phyloP scores from a whole-genome alignment of 2,113 vertebrate genomes.

The Vanacampus margaritifer region DNA sequence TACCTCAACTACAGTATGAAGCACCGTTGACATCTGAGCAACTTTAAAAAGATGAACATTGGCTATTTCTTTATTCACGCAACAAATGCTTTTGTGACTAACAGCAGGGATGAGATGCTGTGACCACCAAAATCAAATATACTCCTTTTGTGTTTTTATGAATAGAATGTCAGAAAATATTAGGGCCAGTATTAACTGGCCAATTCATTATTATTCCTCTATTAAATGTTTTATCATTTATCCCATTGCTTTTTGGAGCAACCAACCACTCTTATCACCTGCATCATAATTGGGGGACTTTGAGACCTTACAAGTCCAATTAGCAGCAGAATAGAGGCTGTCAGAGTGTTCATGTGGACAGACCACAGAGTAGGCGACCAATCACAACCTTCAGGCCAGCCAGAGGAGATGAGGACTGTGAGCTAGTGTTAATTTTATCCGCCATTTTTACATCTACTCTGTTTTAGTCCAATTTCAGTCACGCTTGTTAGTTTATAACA shows the following conservation, averaged over 20 bases:
- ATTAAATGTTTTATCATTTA: slow-evolving; percentile 57
- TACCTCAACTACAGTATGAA: too few species aligned
- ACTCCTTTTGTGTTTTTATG: too few species aligned
- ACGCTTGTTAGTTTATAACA: too few species aligned
- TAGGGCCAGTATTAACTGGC: background rate
- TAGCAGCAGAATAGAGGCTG: slow-evolving; percentile 34
- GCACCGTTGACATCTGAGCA: background rate
- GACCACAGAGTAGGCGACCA: slow-evolving; percentile 4
- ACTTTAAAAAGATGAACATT: background rate
- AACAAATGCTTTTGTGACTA: too few species aligned
- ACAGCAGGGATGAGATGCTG: too few species aligned
- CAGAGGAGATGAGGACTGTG: background rate
- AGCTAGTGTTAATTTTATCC: too few species aligned
- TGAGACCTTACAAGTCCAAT: slow-evolving; percentile 54
- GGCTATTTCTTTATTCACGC: too few species aligned
- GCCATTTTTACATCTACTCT: too few species aligned
- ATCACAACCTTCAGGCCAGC: slow-evolving; percentile 29
- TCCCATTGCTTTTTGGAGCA: slow-evolving; percentile 34
- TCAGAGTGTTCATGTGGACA: background rate
- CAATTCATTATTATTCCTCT: slow-evolving; percentile 29
- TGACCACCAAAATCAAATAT: too few species aligned
- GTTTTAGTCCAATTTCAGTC: too few species aligned
- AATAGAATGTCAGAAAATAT: slow-evolving; percentile 2
- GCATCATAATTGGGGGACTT: slow-evolving; percentile 62
- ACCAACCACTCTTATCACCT: slow-evolving; percentile 50